Evolutionary conservation across 37 sponge, comb jelly and placozoan genomes (phyloP).

Genomic region (Beroe ovata): DNA sequence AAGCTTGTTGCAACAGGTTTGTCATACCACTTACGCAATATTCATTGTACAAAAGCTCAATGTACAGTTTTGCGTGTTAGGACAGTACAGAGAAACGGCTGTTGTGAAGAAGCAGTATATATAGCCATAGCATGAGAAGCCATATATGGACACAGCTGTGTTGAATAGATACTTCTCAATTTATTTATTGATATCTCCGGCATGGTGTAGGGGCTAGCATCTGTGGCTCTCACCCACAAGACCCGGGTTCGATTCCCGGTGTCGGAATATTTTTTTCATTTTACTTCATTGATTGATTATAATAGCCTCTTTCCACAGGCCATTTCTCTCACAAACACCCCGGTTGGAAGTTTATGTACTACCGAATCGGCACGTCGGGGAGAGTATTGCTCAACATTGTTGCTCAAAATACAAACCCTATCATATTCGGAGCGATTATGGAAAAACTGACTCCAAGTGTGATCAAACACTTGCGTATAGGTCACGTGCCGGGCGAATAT

Average conservation of each 20-base stretch:
- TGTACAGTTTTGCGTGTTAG: too few relatives aligned
- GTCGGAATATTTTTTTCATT: conserved; percentile 38
- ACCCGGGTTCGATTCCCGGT: conserved; percentile 69
- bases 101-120: too few relatives aligned
- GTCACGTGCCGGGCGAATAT: conserved; percentile 64
- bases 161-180: conserved; percentile 7
- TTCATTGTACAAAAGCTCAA: too few relatives aligned
- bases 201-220: conserved; percentile 68
- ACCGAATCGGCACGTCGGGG: conserved; percentile 51
- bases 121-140: too few relatives aligned
- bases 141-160: too few relatives aligned
- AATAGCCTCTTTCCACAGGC: not conserved
- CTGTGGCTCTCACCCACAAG: conserved; percentile 69
- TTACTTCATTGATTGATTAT: not conserved
- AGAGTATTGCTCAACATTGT: conserved; percentile 50
- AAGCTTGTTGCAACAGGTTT: conserved; percentile 51
- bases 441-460: conserved; percentile 54
- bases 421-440: conserved; percentile 64
- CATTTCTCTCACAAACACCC: conserved; percentile 67
- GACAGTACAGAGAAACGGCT: too few relatives aligned
- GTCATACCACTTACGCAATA: too few relatives aligned
- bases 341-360: conserved; percentile 66
- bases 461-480: conserved; percentile 55
- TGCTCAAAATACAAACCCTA: conserved; percentile 63
- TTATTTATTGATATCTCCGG: conserved; percentile 18